Evolutionary conservation across 92 coral and sea anemone species (phyloP).

Genomic region (Paramuricea clavata): DNA sequence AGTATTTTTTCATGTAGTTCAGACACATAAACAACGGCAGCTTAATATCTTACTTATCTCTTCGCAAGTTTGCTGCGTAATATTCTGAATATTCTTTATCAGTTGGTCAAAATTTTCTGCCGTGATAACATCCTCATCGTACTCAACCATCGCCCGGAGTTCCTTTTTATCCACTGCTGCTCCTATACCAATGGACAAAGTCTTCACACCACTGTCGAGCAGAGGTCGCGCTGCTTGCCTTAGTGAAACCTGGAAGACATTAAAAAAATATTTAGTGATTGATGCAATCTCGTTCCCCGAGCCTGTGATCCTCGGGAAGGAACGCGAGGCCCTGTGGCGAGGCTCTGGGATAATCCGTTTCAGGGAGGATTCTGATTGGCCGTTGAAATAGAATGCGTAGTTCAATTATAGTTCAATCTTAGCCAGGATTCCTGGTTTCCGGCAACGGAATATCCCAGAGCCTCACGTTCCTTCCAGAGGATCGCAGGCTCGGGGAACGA

Average conservation of each 20-base stretch:
- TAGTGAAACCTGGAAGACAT: conserved; percentile 25
- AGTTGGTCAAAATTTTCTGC: conserved; percentile 82
- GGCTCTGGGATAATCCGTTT: too few relatives aligned
- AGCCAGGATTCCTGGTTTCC: too few relatives aligned
- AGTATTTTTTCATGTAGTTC: conserved; percentile 70
- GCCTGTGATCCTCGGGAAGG: too few relatives aligned
- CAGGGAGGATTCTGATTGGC: too few relatives aligned
- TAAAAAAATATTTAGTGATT: too few relatives aligned
- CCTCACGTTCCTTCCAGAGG: too few relatives aligned
- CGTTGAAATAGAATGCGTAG: too few relatives aligned
- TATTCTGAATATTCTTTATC: conserved; percentile 70
- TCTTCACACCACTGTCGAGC: conserved; percentile 67
- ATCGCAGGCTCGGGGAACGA: too few relatives aligned
- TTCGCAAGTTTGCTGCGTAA: conserved; percentile 77
- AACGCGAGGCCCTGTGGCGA: too few relatives aligned
- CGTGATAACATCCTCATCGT: conserved; percentile 70
- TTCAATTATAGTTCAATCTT: too few relatives aligned
- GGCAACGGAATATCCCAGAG: too few relatives aligned
- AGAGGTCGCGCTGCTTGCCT: conserved; percentile 73
- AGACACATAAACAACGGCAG: conserved; percentile 59
- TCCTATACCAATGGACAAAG: conserved; percentile 79
- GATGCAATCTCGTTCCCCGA: too few relatives aligned
- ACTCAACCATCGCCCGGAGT: conserved; percentile 77
- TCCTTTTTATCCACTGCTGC: conserved; percentile 54
- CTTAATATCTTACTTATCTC: conserved; percentile 46